A percentile compares a stretch with the other conserved stretches of the same genome.
phyloP scores from a whole-genome alignment of 2,888 invertebrate genomes.

The Drosophila longiperda region DNA sequence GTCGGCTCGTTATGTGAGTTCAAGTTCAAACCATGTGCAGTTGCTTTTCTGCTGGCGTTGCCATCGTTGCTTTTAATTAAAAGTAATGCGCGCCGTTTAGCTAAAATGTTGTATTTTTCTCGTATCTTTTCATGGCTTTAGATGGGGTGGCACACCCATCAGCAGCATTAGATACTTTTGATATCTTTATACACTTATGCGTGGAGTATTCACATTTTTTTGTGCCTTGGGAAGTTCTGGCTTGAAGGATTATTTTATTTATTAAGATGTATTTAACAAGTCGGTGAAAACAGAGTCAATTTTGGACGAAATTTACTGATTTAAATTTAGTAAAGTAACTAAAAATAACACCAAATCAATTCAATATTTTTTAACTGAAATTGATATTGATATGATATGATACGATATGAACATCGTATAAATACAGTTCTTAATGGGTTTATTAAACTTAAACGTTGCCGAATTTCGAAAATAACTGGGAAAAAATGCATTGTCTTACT shows the following conservation, averaged over 20 bases:
- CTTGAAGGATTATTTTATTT: not conserved
- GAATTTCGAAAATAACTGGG: not conserved
- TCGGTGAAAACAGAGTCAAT: not conserved
- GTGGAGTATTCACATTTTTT: not conserved
- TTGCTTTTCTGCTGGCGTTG: slow-evolving; percentile 54
- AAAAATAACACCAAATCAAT: not conserved
- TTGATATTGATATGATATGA: no score
- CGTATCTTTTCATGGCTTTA: slow-evolving; percentile 18
- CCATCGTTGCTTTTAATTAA: slow-evolving; percentile 71
- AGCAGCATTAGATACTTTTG: slow-evolving; percentile 60
- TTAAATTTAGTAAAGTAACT: not conserved
- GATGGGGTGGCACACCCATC: slow-evolving; percentile 62
- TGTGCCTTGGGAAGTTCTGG: not conserved
- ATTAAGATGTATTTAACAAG: not conserved
- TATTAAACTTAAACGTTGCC: not conserved
- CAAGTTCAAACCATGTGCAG: slow-evolving; percentile 76
- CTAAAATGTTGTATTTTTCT: slow-evolving; percentile 53
- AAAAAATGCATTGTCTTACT: not conserved
- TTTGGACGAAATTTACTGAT: not conserved
- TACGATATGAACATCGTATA: no score
- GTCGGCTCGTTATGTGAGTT: slow-evolving; percentile 59
- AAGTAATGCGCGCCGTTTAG: slow-evolving; percentile 77
- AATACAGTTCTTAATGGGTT: no score
- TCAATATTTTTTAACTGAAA: not conserved
- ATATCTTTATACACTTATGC: slow-evolving; percentile 2